A percentile compares a stretch with the other conserved stretches of the same genome.
Evolutionary conservation across 2,797 vertebrate species (phyloP).

Genomic region (Acanthiza pusilla): DNA sequence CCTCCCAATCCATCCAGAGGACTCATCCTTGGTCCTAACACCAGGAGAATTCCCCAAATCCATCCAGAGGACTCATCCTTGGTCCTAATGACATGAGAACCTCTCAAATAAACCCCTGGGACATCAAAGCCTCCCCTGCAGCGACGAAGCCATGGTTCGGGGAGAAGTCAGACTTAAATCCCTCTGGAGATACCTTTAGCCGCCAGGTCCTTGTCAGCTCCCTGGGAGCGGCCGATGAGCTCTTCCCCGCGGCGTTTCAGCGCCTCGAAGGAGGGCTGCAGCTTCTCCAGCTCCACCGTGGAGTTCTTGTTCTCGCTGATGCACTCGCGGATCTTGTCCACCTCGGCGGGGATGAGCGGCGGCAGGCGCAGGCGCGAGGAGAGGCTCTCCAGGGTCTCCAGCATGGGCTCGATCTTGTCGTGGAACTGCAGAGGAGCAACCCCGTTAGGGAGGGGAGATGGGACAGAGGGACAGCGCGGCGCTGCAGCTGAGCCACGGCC

Average conservation of each 20-base stretch:
- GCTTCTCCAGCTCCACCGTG: constrained; percentile 93
- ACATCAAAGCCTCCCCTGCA: neutral
- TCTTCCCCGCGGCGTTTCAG: constrained; percentile 91
- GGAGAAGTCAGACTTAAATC: neutral
- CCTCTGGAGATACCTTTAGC: constrained; percentile 82
- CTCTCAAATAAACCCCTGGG: neutral
- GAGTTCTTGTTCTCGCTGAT: constrained; percentile 90
- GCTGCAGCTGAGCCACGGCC: neutral
- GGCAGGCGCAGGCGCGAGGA: constrained; percentile 88
- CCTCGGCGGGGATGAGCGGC: constrained; percentile 93
- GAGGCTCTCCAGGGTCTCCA: constrained; percentile 91
- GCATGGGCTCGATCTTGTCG: constrained; percentile 96
- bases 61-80: neutral
- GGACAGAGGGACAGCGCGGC: neutral
- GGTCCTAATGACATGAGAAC: neutral
- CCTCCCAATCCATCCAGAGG: neutral
- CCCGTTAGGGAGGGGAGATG: neutral
- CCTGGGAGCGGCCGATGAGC: constrained; percentile 87
- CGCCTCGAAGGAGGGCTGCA: constrained; percentile 93
- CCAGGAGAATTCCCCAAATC: neutral
- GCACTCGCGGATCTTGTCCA: constrained; percentile 98
- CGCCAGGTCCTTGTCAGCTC: constrained; percentile 86
- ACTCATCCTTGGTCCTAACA: rapidly evolving
- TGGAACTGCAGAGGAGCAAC: constrained; percentile 82
- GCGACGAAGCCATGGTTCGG: rapidly evolving